Base-by-base conservation (phyloP, 2,888 invertebrate genomes). In the Limnephilus rhombicus region DNA sequence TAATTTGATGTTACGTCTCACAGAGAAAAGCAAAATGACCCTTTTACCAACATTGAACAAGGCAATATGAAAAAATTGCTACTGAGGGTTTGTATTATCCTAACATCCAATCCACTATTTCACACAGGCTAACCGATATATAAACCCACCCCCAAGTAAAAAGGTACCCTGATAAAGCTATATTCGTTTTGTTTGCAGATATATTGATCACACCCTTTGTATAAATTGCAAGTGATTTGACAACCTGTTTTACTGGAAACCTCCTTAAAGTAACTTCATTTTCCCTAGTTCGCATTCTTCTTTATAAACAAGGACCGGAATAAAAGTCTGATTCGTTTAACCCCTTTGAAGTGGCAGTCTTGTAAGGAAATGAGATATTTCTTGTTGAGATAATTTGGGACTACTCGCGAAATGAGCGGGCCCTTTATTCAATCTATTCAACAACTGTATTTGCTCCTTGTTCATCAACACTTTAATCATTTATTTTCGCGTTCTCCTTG, bases 281-380 rank as follows among this genome's bases (percentile, higher is more conserved):
- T 87, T 87, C 87, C 87, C 18, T 87, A 68, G 49, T 87, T 29
- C 87, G 87, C 87, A 87, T 87, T 87, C 68, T 68, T 87, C 87
- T 34, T 87, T 87, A 53, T 87, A 87, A 31, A 87, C 87, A 87
- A 87, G 87, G 11, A 34, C 31, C 29, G 37, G 68, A 68, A 53
- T 49, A 87, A 68, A 83, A 53, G 53, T 68, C 87, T 87, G 87
- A 87, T 87, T 87, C 87, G 87, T 53, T 87, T 87, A 87, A 53
- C 53, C 53, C 53, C 68, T 87, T 53, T 31, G 29, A 15, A 41
- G 45, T 45, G 45, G n/a, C 29, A 86, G 18, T 45, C 85, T 83
- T 83, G 45, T 86, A 45, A n/a, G 41, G 85, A 85, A n/a, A 41
- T 85, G 85, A n/a, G 85, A 41, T 85, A 85, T 85, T 85, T 85